Evolutionary conservation across 2,888 invertebrate species (phyloP).

Genomic region (Noctua janthe): DNA sequence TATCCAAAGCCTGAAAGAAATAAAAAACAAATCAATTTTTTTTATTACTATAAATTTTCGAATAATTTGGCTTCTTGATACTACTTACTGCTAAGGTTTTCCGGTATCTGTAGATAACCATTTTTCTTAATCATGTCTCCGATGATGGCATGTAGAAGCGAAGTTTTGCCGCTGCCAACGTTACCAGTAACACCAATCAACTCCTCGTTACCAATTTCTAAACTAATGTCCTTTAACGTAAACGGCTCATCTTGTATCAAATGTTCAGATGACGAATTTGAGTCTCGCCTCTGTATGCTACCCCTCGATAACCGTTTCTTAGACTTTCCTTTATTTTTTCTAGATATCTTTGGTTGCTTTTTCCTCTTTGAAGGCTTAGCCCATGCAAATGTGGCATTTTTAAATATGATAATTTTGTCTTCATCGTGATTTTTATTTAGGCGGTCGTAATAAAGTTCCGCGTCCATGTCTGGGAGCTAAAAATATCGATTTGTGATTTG

Average conservation of each 20-base stretch:
- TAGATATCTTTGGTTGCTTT: conserved; percentile 76
- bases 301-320: conserved; percentile 80
- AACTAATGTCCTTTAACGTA: conserved; percentile 78
- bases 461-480: conserved; percentile 92
- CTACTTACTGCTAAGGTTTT: conserved; percentile 91
- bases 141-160: conserved; percentile 95
- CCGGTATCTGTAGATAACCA: conserved; percentile 93
- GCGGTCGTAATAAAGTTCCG: conserved; percentile 91
- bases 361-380: conserved; percentile 81
- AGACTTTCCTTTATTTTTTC: conserved; percentile 88
- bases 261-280: conserved; percentile 77
- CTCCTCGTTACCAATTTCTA: conserved; percentile 91
- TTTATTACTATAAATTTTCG: not conserved
- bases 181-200: conserved; percentile 96
- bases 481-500: conserved; percentile 26
- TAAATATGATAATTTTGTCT: conserved; percentile 90
- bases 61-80: not conserved
- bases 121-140: conserved; percentile 94
- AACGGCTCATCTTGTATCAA: conserved; percentile 77
- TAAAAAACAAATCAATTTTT: not conserved
- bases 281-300: conserved; percentile 78
- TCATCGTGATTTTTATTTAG: conserved; percentile 86
- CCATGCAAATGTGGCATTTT: conserved; percentile 91
- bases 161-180: conserved; percentile 98
- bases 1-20: conserved; percentile 93